Percentiles rank a stretch among this genome's conserved stretches.
phyloP scores from a whole-genome alignment of 2,888 invertebrate genomes.

The Pogonocherus hispidulus region DNA sequence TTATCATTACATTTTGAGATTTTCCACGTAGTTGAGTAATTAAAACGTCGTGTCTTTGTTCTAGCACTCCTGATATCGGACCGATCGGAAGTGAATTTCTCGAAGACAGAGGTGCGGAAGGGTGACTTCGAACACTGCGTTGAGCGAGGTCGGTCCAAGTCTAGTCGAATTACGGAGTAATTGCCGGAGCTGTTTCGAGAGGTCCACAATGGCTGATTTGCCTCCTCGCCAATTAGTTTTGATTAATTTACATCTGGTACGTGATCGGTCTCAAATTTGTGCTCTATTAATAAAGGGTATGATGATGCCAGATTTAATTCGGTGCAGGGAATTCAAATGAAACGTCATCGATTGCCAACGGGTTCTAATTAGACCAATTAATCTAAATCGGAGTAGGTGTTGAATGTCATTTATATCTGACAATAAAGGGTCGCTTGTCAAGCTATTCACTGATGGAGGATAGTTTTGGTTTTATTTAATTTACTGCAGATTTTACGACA shows the following conservation, averaged over 20 bases:
- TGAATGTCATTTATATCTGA: slow-evolving; percentile 1
- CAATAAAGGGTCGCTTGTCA: background rate
- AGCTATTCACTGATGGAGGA: background rate
- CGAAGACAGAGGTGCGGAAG: background rate
- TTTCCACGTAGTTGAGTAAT: background rate
- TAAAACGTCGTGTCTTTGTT: background rate
- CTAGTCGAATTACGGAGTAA: slow-evolving; percentile 32
- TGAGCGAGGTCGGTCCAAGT: slow-evolving; percentile 21
- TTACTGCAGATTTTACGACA: background rate
- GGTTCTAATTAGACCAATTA: slow-evolving; percentile 21
- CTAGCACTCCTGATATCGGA: background rate
- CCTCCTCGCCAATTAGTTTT: slow-evolving; percentile 52
- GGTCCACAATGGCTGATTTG: slow-evolving; percentile 50
- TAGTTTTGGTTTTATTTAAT: background rate
- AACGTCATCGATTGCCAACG: slow-evolving; percentile 9
- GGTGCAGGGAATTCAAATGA: slow-evolving; percentile 5
- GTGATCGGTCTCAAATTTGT: slow-evolving; percentile 41
- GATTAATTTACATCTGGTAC: slow-evolving; percentile 53
- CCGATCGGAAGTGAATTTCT: background rate
- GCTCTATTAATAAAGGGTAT: slow-evolving; percentile 29
- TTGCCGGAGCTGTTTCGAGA: slow-evolving; percentile 41
- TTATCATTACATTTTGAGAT: no score
- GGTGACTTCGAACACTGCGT: slow-evolving; percentile 10
- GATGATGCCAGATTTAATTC: slow-evolving; percentile 28
- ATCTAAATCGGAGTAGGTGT: slow-evolving; percentile 6